Conservation (phyloP, 1,140 invertebrate genomes). For the Heterodera carotae region DNA sequence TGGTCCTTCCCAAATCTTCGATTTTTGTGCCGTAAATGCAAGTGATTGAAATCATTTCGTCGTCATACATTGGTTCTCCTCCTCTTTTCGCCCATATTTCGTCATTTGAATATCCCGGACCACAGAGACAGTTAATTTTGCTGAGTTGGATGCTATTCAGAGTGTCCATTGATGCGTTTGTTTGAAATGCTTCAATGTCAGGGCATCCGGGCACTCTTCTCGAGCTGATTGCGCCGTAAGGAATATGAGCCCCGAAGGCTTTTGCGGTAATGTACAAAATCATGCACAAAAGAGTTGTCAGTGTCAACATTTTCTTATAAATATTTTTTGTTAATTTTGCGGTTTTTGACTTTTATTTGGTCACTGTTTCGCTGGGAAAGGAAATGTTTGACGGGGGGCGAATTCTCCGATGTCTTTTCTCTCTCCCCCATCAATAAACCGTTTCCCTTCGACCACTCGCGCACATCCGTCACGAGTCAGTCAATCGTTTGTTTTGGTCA, state of each 20-base stretch:
- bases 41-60: constrained; percentile 34
- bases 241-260: neutral
- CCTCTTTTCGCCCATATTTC: neutral
- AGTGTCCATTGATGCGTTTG: neutral
- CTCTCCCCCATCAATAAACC: neutral
- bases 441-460: neutral
- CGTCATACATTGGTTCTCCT: constrained; percentile 3
- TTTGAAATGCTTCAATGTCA: constrained; percentile 36
- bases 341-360: neutral
- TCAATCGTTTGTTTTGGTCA: neutral
- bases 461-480: neutral
- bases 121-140: constrained; percentile 35
- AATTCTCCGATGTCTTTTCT: neutral
- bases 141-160: neutral
- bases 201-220: constrained; percentile 33
- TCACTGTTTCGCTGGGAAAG: neutral
- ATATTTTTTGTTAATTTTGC: neutral
- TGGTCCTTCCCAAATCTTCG: constrained; percentile 36
- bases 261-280: neutral
- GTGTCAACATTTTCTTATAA: neutral
- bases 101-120: constrained; percentile 23
- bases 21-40: constrained; percentile 54
- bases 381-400: constrained; percentile 4
- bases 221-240: neutral
- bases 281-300: neutral